Conservation (phyloP, 2,113 vertebrate species). For the Mixornis gularis region DNA sequence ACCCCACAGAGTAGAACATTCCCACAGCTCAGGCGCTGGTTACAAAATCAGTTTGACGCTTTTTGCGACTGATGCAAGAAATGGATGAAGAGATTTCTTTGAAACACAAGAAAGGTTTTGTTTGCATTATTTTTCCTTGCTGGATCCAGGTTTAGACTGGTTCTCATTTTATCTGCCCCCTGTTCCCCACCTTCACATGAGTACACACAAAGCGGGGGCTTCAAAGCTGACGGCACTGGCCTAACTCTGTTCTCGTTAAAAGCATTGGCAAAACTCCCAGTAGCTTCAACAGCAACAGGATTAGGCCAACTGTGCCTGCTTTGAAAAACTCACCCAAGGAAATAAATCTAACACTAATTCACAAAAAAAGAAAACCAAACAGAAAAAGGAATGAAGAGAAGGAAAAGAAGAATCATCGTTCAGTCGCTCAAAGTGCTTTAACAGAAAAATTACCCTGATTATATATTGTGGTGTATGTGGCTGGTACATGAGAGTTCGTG, state of each 20-base stretch:
- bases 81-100: not conserved
- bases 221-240: constrained; percentile 29
- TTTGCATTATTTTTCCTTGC: not conserved
- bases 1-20: not conserved
- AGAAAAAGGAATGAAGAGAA: not conserved
- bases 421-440: not conserved
- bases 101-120: constrained; percentile 2
- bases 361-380: not conserved
- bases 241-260: constrained; percentile 29
- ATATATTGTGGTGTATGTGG: not conserved
- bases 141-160: constrained; percentile 31
- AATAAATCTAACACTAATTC: constrained; percentile 10
- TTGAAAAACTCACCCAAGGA: constrained; percentile 26
- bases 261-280: constrained; percentile 39
- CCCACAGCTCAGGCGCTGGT: not conserved
- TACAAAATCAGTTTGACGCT: not conserved
- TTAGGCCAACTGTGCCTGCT: constrained; percentile 14
- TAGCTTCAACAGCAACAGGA: constrained; percentile 25
- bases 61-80: not conserved
- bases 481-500: not conserved
- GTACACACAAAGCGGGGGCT: constrained; percentile 26
- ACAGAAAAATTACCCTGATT: not conserved
- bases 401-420: not conserved
- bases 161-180: constrained; percentile 19
- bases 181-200: constrained; percentile 22